A percentile compares a stretch with the other conserved stretches of the same genome.
Evolutionary conservation across 2,113 vertebrate species (phyloP).

Genomic region (Entomyzon cyanotis): DNA sequence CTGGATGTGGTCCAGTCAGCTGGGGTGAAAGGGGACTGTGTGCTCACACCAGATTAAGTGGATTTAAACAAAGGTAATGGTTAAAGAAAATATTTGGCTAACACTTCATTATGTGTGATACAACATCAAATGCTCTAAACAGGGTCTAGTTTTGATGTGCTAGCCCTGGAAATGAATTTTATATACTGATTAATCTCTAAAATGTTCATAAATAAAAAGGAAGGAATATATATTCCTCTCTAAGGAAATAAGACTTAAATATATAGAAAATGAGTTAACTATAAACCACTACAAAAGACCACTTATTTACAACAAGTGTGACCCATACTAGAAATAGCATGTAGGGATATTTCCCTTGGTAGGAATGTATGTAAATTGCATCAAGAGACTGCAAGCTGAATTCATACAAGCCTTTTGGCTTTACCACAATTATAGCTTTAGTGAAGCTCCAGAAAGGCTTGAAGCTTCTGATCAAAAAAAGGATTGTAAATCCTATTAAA

Average conservation of each 20-base stretch:
- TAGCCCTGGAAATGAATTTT: neutral
- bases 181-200: neutral
- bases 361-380: neutral
- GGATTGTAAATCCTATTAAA: slow-evolving; percentile 55
- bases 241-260: neutral
- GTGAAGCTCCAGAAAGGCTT: slow-evolving; percentile 17
- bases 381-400: neutral
- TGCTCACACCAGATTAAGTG: neutral
- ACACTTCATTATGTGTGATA: neutral
- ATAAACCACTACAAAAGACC: neutral
- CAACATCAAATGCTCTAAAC: neutral
- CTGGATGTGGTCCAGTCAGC: neutral
- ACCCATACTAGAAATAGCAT: neutral
- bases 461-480: slow-evolving; percentile 41
- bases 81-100: neutral
- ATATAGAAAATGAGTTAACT: neutral
- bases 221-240: neutral
- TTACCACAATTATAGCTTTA: slow-evolving; percentile 21
- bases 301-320: neutral
- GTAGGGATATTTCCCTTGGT: neutral
- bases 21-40: neutral
- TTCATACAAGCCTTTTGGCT: neutral
- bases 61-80: neutral
- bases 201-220: neutral
- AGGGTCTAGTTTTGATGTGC: neutral